Evolutionary conservation across 2,113 vertebrate species (phyloP), one percentile per base, ranked within the genome.

Genomic region (Hippocampus barbouri): DNA sequence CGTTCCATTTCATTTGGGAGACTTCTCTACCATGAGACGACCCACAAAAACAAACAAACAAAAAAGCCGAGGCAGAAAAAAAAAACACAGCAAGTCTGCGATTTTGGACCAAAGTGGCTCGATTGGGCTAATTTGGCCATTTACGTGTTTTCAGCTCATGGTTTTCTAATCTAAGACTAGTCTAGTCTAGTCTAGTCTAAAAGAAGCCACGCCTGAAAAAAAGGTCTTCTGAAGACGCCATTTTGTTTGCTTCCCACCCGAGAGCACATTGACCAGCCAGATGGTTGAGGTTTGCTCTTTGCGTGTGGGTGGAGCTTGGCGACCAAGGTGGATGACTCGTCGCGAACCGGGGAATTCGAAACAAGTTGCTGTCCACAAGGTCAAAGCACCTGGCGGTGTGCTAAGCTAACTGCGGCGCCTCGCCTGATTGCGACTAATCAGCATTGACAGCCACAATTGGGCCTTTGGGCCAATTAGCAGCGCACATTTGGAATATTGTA

Each of bases 391-490:
- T 8, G 1, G 21, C 18, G 2, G 27, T 20, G 30, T 23, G 62
- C 25, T 60, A 30, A 30, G 59, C 59, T 30, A 2, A 53, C 41
- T 72, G 2, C 0, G 43, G 15, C 43, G 12, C 43, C 12, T 51
- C 5, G 47, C 5, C 47, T 66, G 71, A 76, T 66, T 11, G 30
- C 40, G 41, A 3, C 66, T 68, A 40, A 79, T 81, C 49, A 30
- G n/a, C 7, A 49, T 53, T 70, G 79, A 62, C 69, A 72, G 69
- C 23, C 69, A 25, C 59, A 72, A 34, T 72, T 56, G 74, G 79
- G 81, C 72, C 23, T 45, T 72, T 57, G 45, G 68, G 49, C 79
- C 80, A 86, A 83, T 89, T 82, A 86, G 69, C 79, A 54, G 12
- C 8, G 34, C 64, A 8, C 66, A 14, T 51, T 67, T 45, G 67